Evolutionary conservation across 2,888 invertebrate species (phyloP).

Genomic region (Tenthredo amoena): DNA sequence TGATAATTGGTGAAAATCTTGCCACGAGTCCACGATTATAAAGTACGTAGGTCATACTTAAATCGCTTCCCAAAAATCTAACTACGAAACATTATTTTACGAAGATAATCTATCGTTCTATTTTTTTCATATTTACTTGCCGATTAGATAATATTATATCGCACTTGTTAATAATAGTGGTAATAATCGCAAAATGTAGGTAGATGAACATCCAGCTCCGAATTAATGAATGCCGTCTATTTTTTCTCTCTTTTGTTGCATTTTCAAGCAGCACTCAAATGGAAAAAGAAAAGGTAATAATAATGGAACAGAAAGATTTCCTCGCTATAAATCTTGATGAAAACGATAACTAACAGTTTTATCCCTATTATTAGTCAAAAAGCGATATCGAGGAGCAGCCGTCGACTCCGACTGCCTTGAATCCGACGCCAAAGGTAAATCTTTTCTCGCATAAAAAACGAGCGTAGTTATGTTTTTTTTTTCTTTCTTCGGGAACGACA

Average conservation of each 20-base stretch:
- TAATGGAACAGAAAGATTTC: neutral
- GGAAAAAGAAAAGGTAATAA: slow-evolving; percentile 31
- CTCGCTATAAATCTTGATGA: neutral
- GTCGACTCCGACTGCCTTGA: slow-evolving; percentile 70
- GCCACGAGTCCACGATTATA: neutral
- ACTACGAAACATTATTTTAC: neutral
- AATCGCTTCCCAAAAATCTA: neutral
- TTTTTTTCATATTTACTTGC: neutral
- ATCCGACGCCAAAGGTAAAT: slow-evolving; percentile 72
- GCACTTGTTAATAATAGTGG: neutral
- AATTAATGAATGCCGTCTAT: neutral
- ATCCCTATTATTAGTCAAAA: slow-evolving; percentile 66
- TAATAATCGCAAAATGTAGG: neutral
- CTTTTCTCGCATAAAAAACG: neutral
- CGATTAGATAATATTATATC: neutral
- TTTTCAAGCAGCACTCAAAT: slow-evolving; percentile 34
- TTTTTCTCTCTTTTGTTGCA: neutral
- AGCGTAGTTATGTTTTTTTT: neutral
- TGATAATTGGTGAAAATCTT: neutral
- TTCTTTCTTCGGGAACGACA: neutral
- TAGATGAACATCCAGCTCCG: neutral
- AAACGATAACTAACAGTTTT: neutral
- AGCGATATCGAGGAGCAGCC: slow-evolving; percentile 69
- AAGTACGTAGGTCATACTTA: neutral
- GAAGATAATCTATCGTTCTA: neutral